Evolutionary conservation across 2,888 invertebrate species (phyloP), one percentile per base, ranked within the genome.

Genomic region (Sacculina carcini): DNA sequence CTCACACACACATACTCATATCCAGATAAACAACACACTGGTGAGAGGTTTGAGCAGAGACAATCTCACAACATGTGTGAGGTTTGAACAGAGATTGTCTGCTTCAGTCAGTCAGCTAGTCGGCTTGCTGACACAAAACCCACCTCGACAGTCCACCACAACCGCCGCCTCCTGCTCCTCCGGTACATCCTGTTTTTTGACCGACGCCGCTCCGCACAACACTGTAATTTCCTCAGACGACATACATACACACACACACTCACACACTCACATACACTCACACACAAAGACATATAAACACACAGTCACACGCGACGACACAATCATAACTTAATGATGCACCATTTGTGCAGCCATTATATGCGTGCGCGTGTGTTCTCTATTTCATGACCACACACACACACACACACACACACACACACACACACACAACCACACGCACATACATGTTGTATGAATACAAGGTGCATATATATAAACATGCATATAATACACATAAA

Each of bases 211-310:
- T n/a, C n/a, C n/a, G n/a, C n/a, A n/a, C n/a, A n/a, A n/a, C n/a
- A n/a, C n/a, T n/a, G n/a, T n/a, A n/a, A n/a, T n/a, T 3, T 16
- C 21, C n/a, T 42, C 21, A 4, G 3, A 4, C 21, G 21, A 42
- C n/a, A 48, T 32, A 48, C 26, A 50, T 14, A 51, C 21, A 51
- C 4, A 47, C 21, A 51, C 31, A 51, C 31, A 51, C n/a, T n/a
- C n/a, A n/a, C n/a, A n/a, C n/a, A n/a, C n/a, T n/a, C n/a, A n/a
- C n/a, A n/a, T n/a, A n/a, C n/a, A n/a, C n/a, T n/a, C n/a, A n/a
- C n/a, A n/a, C n/a, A n/a, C n/a, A n/a, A n/a, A n/a, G n/a, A n/a
- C 31, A 51, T 46, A 51, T 46, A 51, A 29, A 51, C 31, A 51
- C 24, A 51, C 36, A 51, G 32, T 47, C 36, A 48, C 36, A 47